Base-by-base conservation (phyloP, 2,113 vertebrate genomes). In the Vidua macroura region DNA sequence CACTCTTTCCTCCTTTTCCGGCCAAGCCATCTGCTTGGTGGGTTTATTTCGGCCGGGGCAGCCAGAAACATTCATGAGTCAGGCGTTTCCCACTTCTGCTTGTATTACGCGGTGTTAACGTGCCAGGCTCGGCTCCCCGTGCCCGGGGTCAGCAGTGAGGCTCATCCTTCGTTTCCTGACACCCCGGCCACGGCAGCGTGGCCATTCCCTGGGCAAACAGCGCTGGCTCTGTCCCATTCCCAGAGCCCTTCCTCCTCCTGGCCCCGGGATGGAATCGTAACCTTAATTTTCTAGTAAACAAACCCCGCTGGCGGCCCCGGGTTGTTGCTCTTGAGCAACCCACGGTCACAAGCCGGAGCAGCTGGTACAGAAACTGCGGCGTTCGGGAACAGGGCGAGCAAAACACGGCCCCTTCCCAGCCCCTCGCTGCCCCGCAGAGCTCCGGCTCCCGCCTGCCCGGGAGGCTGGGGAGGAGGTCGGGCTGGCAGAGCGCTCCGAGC, bases 51-150 rank as follows among this genome's bases (percentile, higher is more conserved):
- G 12, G 69, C 87, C 33, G 43, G 86, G 39, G 67, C 56, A 25
- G 86, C 59, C 93, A 93, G 83, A 78, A 90, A 59, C 75, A 59
- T 19, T 37, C 56, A 85, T 96, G 93, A 97, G 94, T 96, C 91
- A 96, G 91, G 74, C 93, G 7, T 77, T 97, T 96, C 94, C 93
- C 92, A 92, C 94, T 95, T 91, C 88, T 96, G 93, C 93, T 90
- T 56, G 86, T 88, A 0, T 90, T 92, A 91, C 76, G 63, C 90
- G 14, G 73, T 9, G 73, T 55, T 66, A 7, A 6, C 23, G 44
- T 44, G 44, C 69, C 52, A 27, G 72, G 52, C 94, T 86, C 28
- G 16, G 82, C 63, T 85, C 52, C 46, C 85, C 78, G 33, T 13
- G 88, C 88, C 80, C 44, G 31, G 90, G 95, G 89, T 68, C 94